A percentile compares a stretch with the other conserved stretches of the same genome.
Evolutionary conservation across 2,113 vertebrate genomes (phyloP).

Genomic region (Dasypus novemcinctus): DNA sequence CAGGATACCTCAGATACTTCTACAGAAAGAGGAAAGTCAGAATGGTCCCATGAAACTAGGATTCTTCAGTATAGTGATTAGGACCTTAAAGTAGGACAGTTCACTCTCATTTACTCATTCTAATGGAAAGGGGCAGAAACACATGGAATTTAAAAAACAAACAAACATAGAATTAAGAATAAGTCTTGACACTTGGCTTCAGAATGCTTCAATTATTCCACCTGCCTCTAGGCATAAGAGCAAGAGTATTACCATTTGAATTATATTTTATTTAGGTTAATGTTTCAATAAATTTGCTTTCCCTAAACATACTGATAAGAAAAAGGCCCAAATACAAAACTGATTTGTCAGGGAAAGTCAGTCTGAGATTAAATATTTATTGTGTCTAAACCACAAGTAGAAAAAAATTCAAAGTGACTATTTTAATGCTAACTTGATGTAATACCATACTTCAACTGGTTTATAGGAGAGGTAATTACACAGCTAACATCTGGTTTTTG

Average conservation of each 20-base stretch:
- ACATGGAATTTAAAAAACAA: neutral
- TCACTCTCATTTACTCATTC: neutral
- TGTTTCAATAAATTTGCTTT: constrained; percentile 48
- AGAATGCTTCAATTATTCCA: constrained; percentile 5
- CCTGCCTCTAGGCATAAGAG: neutral
- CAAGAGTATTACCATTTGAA: neutral
- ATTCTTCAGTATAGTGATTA: neutral
- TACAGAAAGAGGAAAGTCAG: constrained; percentile 23
- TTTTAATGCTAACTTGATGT: constrained; percentile 48
- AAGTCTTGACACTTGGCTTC: neutral
- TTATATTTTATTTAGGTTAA: constrained; percentile 43
- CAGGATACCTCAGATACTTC: neutral
- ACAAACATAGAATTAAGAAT: neutral
- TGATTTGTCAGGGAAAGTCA: constrained; percentile 35
- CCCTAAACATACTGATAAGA: constrained; percentile 39
- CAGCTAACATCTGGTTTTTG: constrained; percentile 49
- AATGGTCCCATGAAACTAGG: neutral
- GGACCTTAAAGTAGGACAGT: neutral
- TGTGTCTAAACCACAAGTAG: constrained; percentile 54
- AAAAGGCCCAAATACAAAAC: constrained; percentile 36
- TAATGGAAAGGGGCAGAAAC: neutral
- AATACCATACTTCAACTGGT: constrained; percentile 33
- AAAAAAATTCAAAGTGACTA: constrained; percentile 10
- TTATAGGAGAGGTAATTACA: constrained; percentile 52
- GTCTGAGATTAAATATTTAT: constrained; percentile 68